A percentile compares a stretch with the other conserved stretches of the same genome.
phyloP scores from a whole-genome alignment of 2,888 invertebrate species.

The Rutpela maculata region DNA sequence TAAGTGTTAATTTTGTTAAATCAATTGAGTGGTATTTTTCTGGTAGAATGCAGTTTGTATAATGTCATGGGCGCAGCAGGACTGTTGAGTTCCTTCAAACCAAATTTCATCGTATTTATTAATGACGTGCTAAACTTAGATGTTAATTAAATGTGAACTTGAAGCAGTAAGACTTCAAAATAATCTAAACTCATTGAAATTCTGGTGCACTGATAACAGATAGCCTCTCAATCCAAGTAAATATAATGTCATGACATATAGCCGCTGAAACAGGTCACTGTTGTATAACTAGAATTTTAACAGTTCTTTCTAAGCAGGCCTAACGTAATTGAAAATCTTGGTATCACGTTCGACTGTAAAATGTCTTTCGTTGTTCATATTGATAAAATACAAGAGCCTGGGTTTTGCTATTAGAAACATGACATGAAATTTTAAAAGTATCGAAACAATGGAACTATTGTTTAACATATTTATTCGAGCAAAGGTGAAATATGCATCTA shows the following conservation, averaged over 20 bases:
- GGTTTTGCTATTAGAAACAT: not conserved
- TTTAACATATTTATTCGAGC: not conserved
- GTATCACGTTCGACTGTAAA: not conserved
- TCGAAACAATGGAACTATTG: not conserved
- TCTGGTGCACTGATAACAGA: not conserved
- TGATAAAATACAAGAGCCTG: not conserved
- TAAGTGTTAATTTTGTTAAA: too few species aligned
- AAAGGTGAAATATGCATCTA: constrained; percentile 1
- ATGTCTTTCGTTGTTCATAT: not conserved
- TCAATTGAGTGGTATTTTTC: too few species aligned
- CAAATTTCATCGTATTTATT: not conserved
- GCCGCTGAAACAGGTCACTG: not conserved
- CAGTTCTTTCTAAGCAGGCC: not conserved
- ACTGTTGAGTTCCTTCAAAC: not conserved
- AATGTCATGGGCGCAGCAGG: too few species aligned
- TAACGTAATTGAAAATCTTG: not conserved
- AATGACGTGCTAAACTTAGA: not conserved
- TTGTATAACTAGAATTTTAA: not conserved
- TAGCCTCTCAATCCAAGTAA: not conserved
- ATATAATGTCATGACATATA: constrained; percentile 1
- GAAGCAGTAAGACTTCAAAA: not conserved
- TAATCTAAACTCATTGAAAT: not conserved
- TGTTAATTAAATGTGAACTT: not conserved
- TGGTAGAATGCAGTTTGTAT: too few species aligned
- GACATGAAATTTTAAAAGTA: not conserved